Conservation (phyloP, 2,797 vertebrate species). For the Alectoris magna region DNA sequence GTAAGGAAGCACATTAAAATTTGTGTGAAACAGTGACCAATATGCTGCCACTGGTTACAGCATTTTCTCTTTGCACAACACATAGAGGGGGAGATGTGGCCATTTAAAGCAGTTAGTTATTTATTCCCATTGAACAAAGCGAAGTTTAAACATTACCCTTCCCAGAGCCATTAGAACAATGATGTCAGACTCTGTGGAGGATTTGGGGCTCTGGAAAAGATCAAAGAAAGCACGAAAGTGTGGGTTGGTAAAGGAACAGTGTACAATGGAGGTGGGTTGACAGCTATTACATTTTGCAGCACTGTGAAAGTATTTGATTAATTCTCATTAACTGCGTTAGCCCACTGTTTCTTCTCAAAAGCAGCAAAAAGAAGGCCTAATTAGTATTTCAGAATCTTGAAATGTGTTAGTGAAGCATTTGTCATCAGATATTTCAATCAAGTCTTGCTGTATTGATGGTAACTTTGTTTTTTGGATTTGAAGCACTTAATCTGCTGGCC, state of each 20-base stretch:
- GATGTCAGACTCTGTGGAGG: constrained; percentile 35
- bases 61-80: not conserved
- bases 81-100: not conserved
- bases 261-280: constrained; percentile 27
- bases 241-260: constrained; percentile 26
- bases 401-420: not conserved
- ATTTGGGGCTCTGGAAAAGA: constrained; percentile 25
- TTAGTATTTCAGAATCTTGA: constrained; percentile 29
- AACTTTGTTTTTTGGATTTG: not conserved
- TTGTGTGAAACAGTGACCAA: not conserved
- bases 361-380: constrained; percentile 37
- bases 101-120: constrained; percentile 41
- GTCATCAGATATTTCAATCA: constrained; percentile 21
- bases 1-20: not conserved
- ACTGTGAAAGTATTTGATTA: constrained; percentile 41
- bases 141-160: constrained; percentile 6
- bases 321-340: constrained; percentile 37
- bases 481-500: not conserved
- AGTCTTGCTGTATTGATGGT: not conserved
- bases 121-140: constrained; percentile 10
- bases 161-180: constrained; percentile 36
- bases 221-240: constrained; percentile 22
- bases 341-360: constrained; percentile 17
- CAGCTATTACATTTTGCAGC: constrained; percentile 26
- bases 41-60: not conserved